Base-by-base conservation (phyloP, 35 echinoderm and acorn worm species). In the Holothuria glaberrima region DNA sequence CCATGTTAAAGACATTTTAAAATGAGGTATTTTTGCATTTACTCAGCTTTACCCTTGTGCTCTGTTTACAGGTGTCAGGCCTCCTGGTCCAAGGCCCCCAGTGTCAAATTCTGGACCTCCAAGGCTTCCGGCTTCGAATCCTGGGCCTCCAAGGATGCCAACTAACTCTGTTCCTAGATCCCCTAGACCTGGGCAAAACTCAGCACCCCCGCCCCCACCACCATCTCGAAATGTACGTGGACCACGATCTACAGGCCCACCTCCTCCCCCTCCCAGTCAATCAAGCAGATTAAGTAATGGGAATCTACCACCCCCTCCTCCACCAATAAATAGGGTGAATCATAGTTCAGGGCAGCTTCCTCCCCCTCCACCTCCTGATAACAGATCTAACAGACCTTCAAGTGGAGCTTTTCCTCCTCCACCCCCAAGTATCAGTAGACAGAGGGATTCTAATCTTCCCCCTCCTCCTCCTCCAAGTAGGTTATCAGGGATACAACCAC, bases 171-270 rank as follows among this genome's bases (percentile, higher is more conserved):
- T 27, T 6, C 66, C 66, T 69, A 1, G 74, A 78, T 30, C 20
- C n/a, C 44, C 74, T 52, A 79, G 92, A 30, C 71, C 50, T 26
- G 36, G 66, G 21, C 28, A 67, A 29, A 52, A 70, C 31, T 13
- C 67, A 28, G 65, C 75, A 70, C 83, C 86, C 0, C 90, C 91
- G 26, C 94, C 86, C 44, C 91, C 90, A 76, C 87, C 62, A 61
- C 76, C 88, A 83, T 64, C 29, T 46, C 12, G 57, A n/a, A 89
- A 52, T 30, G 58, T 44, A 46, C 80, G 75, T 22, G 36, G 36
- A 41, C 67, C 75, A 84, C 29, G 57, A 12, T 24, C 17, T 58
- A 27, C 20, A 13, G 27, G 57, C 22, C 57, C 27, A 82, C 22
- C 48, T 41, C 36, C 36, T 41, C 36, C 36, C 36, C 36, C 36